Evolutionary conservation across 2,113 vertebrate genomes (phyloP).

Genomic region (Misgurnus mizolepis): DNA sequence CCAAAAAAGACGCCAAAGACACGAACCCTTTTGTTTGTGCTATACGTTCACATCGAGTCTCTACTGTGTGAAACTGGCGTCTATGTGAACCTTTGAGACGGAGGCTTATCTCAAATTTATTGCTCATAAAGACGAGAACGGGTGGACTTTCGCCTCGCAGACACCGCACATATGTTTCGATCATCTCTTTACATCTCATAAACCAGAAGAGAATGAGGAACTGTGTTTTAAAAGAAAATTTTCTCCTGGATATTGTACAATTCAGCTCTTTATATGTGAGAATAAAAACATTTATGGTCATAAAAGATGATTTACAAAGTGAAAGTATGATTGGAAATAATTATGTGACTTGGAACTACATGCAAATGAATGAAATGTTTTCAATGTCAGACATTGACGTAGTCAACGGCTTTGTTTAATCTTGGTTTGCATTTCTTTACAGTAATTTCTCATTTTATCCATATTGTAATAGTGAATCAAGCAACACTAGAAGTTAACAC

Average conservation of each 20-base stretch:
- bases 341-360: too few relatives aligned
- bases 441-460: too few relatives aligned
- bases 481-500: too few relatives aligned
- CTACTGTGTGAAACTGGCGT: slow-evolving; percentile 32
- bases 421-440: too few relatives aligned
- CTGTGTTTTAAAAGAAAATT: not conserved
- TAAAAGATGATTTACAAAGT: too few relatives aligned
- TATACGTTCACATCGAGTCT: slow-evolving; percentile 15
- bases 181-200: not conserved
- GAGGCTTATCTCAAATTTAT: slow-evolving; percentile 64
- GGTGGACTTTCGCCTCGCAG: slow-evolving; percentile 73
- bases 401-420: too few relatives aligned
- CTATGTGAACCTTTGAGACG: slow-evolving; percentile 54
- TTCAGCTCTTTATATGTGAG: too few relatives aligned
- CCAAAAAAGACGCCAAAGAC: not conserved
- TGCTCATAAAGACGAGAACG: slow-evolving; percentile 38
- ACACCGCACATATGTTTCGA: slow-evolving; percentile 10
- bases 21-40: slow-evolving; percentile 11
- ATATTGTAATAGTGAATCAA: too few relatives aligned
- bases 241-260: not conserved
- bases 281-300: too few relatives aligned
- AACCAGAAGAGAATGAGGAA: slow-evolving; percentile 5
- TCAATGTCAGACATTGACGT: too few relatives aligned
- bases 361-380: too few relatives aligned
- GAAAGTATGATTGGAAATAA: too few relatives aligned